phyloP scores from a whole-genome alignment of 2,113 vertebrate species.

The Vimba vimba region DNA sequence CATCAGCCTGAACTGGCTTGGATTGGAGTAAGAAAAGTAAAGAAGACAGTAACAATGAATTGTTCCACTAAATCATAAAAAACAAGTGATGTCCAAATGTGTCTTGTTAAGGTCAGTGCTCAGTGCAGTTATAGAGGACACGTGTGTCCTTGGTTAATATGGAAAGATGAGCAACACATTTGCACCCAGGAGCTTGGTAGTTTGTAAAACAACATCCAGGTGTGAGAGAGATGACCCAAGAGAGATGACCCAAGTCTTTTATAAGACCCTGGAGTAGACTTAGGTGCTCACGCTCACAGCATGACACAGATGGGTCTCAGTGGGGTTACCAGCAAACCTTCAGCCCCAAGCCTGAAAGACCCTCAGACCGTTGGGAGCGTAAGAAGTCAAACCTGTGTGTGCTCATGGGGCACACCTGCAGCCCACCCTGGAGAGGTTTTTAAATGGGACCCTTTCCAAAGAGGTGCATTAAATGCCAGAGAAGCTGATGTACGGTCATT shows the following conservation, averaged over 20 bases:
- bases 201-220: constrained; percentile 44
- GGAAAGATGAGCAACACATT: constrained; percentile 27
- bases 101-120: constrained; percentile 19
- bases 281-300: constrained; percentile 38
- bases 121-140: constrained; percentile 13
- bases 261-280: constrained; percentile 32
- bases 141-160: constrained; percentile 7
- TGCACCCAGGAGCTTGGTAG: constrained; percentile 11
- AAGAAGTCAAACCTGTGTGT: constrained; percentile 25
- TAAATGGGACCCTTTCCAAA: constrained; percentile 39
- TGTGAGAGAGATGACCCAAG: constrained; percentile 44
- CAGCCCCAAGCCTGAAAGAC: not conserved
- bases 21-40: constrained; percentile 5
- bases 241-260: constrained; percentile 43
- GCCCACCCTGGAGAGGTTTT: constrained; percentile 45
- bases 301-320: constrained; percentile 36
- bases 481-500: not conserved
- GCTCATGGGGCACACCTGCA: constrained; percentile 25
- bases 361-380: not conserved
- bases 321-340: constrained; percentile 18
- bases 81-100: not conserved
- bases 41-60: constrained; percentile 13
- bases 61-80: constrained; percentile 23
- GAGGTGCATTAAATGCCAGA: constrained; percentile 20
- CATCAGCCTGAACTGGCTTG: not conserved